These are phyloP conservation scores for Thinocorus orbignyianus DNA, from an alignment of 2,113 vertebrate species.

Conservation along the genomic window DNA sequence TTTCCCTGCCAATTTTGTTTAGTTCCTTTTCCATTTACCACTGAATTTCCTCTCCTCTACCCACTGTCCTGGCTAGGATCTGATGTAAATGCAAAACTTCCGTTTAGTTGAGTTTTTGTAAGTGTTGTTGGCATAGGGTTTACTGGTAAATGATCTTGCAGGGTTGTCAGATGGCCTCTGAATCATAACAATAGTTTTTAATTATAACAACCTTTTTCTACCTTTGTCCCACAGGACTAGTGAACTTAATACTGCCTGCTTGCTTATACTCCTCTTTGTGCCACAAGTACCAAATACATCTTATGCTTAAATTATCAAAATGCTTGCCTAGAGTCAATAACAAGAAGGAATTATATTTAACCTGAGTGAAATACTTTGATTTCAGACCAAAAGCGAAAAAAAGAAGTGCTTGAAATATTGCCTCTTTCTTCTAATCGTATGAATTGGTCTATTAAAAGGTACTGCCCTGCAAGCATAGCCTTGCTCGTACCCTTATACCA, in stretches of 20 bases:
- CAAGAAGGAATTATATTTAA: neutral
- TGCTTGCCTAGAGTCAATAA: neutral
- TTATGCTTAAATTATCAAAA: neutral
- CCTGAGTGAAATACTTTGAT: neutral
- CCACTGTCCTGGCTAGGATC: neutral
- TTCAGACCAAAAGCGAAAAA: neutral
- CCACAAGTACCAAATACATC: neutral
- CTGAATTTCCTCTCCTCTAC: conserved; percentile 11
- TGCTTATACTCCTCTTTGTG: neutral
- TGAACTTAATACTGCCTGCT: neutral
- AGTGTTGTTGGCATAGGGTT: neutral
- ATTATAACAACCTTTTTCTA: conserved; percentile 13
- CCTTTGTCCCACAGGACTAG: neutral
- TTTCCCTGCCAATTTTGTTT: conserved; percentile 39
- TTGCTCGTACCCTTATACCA: neutral
- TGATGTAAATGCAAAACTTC: conserved; percentile 44
- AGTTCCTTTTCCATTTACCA: conserved; percentile 53
- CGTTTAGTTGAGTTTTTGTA: neutral
- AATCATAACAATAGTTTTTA: conserved; percentile 6
- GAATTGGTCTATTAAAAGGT: neutral
- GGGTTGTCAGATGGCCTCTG: neutral
- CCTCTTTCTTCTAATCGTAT: neutral
- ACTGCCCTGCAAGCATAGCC: neutral
- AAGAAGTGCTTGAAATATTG: neutral
- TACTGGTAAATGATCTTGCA: neutral